Conservation (phyloP, 2,797 vertebrate species). For the Rhinoraja longicauda region DNA sequence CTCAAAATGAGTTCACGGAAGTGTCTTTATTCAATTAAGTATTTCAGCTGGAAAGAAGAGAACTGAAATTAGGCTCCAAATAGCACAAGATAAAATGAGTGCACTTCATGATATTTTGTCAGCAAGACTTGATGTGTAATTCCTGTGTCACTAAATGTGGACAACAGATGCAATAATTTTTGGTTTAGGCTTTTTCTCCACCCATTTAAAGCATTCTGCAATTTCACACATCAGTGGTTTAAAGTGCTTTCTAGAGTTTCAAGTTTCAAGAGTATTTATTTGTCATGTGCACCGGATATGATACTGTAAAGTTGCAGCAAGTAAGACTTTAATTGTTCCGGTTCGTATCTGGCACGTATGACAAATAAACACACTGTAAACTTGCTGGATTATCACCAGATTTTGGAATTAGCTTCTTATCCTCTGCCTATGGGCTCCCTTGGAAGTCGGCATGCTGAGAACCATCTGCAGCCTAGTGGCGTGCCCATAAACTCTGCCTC, state of each 20-base stretch:
- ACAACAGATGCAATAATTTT: background rate
- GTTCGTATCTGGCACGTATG: too few species aligned
- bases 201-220: background rate
- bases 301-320: too few species aligned
- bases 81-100: background rate
- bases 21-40: background rate
- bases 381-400: background rate
- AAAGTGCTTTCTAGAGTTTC: background rate
- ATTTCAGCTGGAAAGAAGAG: background rate
- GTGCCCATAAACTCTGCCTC: background rate
- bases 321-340: too few species aligned
- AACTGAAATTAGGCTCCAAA: background rate
- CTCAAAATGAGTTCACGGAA: background rate
- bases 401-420: background rate
- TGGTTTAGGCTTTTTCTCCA: background rate
- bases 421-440: background rate
- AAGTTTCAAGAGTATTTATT: too few species aligned
- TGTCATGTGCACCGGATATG: too few species aligned
- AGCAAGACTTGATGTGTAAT: background rate
- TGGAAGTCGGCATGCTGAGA: background rate
- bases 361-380: too few species aligned
- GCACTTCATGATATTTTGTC: background rate
- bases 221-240: constrained; percentile 8
- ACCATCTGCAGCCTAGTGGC: constrained; percentile 10
- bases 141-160: background rate